Base-by-base conservation (phyloP, 2,113 vertebrate species). In the Turnix velox region DNA sequence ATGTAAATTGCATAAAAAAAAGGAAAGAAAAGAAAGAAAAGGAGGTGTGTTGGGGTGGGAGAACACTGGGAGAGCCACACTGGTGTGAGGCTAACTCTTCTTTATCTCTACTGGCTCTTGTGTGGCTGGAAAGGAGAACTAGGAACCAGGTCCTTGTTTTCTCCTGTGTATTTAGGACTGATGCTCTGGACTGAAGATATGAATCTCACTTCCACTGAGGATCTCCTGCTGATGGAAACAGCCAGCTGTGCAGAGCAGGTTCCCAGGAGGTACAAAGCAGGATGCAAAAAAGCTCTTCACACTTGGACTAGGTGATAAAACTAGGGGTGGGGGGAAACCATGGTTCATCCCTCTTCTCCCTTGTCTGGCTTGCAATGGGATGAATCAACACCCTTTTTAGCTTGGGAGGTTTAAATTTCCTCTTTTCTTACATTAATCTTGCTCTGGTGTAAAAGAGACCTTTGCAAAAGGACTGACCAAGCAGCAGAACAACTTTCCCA, bases 1-100 rank as follows among this genome's bases (percentile, higher is more conserved):
- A 97, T 97, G 96, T 84, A 97, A 96, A 96, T 96, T 73, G 33
- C 30, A 10, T 10, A 59, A 69, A 58, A 37, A n/a, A 68, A 51
- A 23, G 20, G 28, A 37, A 76, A 65, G 35, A 12, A 73, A 62
- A 31, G 25, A 58, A 48, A 18, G 54, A 7, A 92, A 90, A 87
- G 27, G 59, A 89, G 79, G 45, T 76, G 57, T 63, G 30, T 6
- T 76, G 35, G 22, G n/a, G 63, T 40, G 78, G 69, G 65, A 30
- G 30, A 76, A 35, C 16, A 87, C 43, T 25, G 5, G 45, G 58
- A 52, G 79, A 86, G 43, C 54, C 1, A 0, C 24, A 11, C 14
- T 43, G 55, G 23, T 30, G 35, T 69, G 59, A 92, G 45, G 40
- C 16, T 42, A 61, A 54, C 17, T 62, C n/a, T 65, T 8, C 28